phyloP scores from a whole-genome alignment of 2,113 vertebrate genomes.

The Semicossyphus pulcher region DNA sequence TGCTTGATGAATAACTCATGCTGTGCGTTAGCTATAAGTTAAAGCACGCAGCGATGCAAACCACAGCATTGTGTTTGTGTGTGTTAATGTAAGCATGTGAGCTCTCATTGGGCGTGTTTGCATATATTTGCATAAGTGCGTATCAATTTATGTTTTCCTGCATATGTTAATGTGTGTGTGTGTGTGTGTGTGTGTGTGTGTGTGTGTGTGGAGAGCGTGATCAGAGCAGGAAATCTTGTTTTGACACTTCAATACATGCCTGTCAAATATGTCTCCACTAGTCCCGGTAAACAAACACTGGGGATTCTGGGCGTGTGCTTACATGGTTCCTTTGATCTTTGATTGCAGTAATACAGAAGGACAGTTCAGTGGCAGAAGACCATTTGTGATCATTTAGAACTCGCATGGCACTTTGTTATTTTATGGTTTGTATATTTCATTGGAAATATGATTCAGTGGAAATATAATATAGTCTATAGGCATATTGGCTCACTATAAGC shows the following conservation, averaged over 20 bases:
- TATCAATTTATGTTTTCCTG: neutral
- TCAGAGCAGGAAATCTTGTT: neutral
- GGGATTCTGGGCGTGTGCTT: neutral
- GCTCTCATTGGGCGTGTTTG: neutral
- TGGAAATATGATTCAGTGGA: no score
- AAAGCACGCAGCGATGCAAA: slow-evolving; percentile 1
- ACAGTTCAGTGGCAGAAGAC: neutral
- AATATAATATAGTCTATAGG: no score
- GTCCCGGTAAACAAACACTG: neutral
- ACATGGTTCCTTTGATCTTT: neutral
- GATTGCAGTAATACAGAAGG: neutral
- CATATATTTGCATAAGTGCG: neutral
- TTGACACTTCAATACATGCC: neutral
- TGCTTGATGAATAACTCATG: slow-evolving; percentile 41
- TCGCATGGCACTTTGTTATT: no score
- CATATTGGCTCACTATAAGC: no score
- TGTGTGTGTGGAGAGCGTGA: neutral
- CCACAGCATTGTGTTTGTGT: neutral
- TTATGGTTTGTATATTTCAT: no score
- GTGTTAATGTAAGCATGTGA: neutral
- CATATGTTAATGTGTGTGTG: neutral
- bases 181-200: neutral
- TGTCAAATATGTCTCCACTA: neutral
- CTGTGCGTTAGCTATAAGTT: neutral
- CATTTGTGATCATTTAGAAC: neutral